phyloP scores from a whole-genome alignment of 1,140 invertebrate species.

The Atopsyche davidsoni region DNA sequence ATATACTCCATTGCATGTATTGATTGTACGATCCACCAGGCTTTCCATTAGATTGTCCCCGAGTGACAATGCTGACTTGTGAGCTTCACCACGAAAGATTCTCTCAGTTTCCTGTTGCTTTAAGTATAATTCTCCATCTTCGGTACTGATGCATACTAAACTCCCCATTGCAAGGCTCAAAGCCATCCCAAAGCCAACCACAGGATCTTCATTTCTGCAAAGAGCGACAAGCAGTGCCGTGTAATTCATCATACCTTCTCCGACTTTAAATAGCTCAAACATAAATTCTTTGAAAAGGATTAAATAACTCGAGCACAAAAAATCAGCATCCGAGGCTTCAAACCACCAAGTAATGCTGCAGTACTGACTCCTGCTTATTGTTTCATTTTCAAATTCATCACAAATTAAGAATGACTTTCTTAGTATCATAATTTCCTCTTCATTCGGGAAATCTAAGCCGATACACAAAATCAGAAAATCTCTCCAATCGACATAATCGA shows the following conservation, averaged over 20 bases:
- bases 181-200: slow-evolving; percentile 12
- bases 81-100: background rate
- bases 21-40: slow-evolving; percentile 12
- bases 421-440: slow-evolving; percentile 5
- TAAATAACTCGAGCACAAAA: slow-evolving; percentile 4
- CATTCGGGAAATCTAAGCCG: slow-evolving; percentile 7
- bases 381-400: slow-evolving; percentile 10
- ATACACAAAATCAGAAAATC: slow-evolving; percentile 14
- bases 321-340: slow-evolving; percentile 4
- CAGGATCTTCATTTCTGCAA: slow-evolving; percentile 10
- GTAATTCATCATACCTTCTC: slow-evolving; percentile 9
- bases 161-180: slow-evolving; percentile 10
- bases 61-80: background rate
- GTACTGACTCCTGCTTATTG: slow-evolving; percentile 5
- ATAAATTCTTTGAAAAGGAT: slow-evolving; percentile 17
- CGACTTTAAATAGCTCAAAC: slow-evolving; percentile 12
- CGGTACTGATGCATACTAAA: background rate
- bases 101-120: background rate
- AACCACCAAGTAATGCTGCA: slow-evolving; percentile 10
- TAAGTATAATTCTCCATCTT: slow-evolving; percentile 2
- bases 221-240: slow-evolving; percentile 12
- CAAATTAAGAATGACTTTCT: slow-evolving; percentile 6
- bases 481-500: slow-evolving; percentile 16
- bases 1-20: slow-evolving; percentile 12
- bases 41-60: slow-evolving; percentile 5